Evolutionary conservation across 2,113 vertebrate genomes (phyloP), one percentile per base, ranked within the genome.

Genomic region (Cyphomyrus discorhynchus): DNA sequence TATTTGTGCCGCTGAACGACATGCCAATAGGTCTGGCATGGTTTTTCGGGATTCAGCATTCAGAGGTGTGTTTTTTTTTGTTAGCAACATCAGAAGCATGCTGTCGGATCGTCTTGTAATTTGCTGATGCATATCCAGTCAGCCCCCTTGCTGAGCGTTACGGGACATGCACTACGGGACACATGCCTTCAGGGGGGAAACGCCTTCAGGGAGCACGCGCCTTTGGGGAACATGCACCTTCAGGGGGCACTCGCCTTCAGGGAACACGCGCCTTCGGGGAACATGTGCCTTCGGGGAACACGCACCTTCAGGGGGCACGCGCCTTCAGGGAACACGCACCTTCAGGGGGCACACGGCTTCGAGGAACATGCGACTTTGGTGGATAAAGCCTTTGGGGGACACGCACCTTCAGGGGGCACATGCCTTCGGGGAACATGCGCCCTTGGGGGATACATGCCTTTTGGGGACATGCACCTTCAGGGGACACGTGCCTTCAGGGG

Each of bases 1-100:
- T 45, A 4, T 87, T 95, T 95, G 88, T 50, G 3, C 35, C 21
- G 24, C 42, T n/a, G 77, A 15, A 42, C 15, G 15, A 21, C 21
- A 17, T 17, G 50, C 50, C 35, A 3, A 52, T 47, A 77, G 31
- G 74, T 5, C 74, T 15, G 10, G 3, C n/a, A 4, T 31, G 62
- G 10, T 31, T 27, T 27, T 77, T 77, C 0, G 10, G 31, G 31
- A 31, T 77, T 31, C 11, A 31, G 70, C 10, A 13, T 35, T 83
- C 0, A 1, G 80, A 17, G 19, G 17, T 11, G 11, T 83, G 39
- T 39, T 39, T 39, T 39, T 83, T 83, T 42, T 83, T 83, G 31
- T 46, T 24, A 21, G 42, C 5, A 24, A 19, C 21, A 35, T 46
- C 19, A 45, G 35, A 1, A 17, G 35, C 8, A 17, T 42, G 6